Evolutionary conservation across 2,113 vertebrate species (phyloP).

Genomic region (Columba livia): DNA sequence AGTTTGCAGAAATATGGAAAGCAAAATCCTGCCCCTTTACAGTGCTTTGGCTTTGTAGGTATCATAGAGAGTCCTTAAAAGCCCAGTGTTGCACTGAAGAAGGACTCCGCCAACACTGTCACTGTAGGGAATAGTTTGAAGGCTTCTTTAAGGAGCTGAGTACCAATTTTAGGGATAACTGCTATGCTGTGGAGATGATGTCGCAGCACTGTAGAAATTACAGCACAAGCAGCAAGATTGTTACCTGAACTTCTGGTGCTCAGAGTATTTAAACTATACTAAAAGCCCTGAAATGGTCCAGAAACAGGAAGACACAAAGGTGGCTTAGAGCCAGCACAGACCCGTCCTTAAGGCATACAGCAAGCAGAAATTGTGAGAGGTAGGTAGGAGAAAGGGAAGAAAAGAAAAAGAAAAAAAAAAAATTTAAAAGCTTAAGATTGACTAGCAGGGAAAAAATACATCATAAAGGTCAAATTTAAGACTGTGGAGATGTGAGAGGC

Average conservation of each 20-base stretch:
- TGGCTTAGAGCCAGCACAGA: conserved; percentile 45
- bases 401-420: neutral
- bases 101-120: neutral
- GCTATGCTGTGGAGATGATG: neutral
- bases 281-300: conserved; percentile 16
- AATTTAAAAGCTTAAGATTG: neutral
- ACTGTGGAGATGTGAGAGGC: neutral
- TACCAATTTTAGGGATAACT: neutral
- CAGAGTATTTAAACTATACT: neutral
- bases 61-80: neutral
- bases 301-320: conserved; percentile 30
- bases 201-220: neutral
- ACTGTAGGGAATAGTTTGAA: neutral
- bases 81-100: neutral
- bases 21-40: neutral
- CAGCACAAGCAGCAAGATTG: neutral
- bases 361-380: neutral
- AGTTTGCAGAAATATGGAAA: neutral
- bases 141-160: neutral
- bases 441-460: neutral
- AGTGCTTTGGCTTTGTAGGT: neutral
- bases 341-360: neutral
- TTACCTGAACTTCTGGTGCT: conserved; percentile 6
- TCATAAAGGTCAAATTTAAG: conserved; percentile 31
- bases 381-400: neutral